phyloP scores from a whole-genome alignment of 1,140 invertebrate genomes.

The Gryon sp. region DNA sequence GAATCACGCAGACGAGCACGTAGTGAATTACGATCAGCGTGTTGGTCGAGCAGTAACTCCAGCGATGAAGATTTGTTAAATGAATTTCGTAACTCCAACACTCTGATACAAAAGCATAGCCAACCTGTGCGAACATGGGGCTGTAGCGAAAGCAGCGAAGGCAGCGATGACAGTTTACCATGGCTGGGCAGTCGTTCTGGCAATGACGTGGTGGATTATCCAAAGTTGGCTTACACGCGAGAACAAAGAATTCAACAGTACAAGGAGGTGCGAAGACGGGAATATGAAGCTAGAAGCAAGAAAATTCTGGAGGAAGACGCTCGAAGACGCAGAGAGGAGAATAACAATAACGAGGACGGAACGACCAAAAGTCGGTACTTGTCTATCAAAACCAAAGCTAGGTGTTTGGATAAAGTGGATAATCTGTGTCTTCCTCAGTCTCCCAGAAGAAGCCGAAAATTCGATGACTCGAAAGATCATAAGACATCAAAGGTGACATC shows the following conservation, averaged over 20 bases:
- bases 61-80: constrained; percentile 76
- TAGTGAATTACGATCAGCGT: constrained; percentile 74
- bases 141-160: constrained; percentile 78
- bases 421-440: constrained; percentile 15
- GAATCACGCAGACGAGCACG: constrained; percentile 66
- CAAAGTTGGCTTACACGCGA: constrained; percentile 67
- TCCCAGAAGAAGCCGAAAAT: background rate
- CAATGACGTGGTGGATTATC: constrained; percentile 69
- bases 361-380: constrained; percentile 36
- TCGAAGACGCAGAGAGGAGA: constrained; percentile 69
- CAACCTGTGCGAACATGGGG: constrained; percentile 71
- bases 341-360: constrained; percentile 47
- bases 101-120: constrained; percentile 51
- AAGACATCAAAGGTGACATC: constrained; percentile 13
- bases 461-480: constrained; percentile 11
- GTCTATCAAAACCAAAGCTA: constrained; percentile 44
- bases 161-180: constrained; percentile 75
- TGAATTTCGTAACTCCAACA: constrained; percentile 66
- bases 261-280: constrained; percentile 74
- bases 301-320: constrained; percentile 75
- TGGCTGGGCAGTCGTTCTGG: constrained; percentile 69
- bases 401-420: constrained; percentile 44
- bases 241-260: constrained; percentile 77
- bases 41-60: constrained; percentile 77
- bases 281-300: constrained; percentile 74